Conservation (phyloP, 2,888 invertebrate species). For the Acleris emargana region DNA sequence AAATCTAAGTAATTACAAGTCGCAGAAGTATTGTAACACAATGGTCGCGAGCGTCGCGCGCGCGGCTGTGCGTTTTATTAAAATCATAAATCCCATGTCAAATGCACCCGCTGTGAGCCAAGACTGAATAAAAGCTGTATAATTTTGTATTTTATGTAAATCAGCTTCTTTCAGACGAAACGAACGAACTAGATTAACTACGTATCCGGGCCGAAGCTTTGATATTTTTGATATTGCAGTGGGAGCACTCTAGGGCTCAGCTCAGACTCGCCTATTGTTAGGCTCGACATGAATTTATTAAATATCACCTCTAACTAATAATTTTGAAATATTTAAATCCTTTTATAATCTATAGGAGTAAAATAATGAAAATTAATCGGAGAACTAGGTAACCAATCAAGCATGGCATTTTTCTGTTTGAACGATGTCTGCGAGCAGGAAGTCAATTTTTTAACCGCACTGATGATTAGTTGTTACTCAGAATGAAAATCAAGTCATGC, state of each 20-base stretch:
- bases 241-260: too few species aligned
- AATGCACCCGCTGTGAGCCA: conserved; percentile 73
- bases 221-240: conserved; percentile 19
- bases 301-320: too few species aligned
- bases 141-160: conserved; percentile 70
- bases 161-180: conserved; percentile 51
- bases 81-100: conserved; percentile 82
- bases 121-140: conserved; percentile 71
- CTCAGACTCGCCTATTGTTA: neutral
- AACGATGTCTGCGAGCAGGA: too few species aligned
- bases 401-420: too few species aligned
- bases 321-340: too few species aligned
- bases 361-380: too few species aligned
- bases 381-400: too few species aligned
- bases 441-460: too few species aligned
- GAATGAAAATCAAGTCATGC: too few species aligned
- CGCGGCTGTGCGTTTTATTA: conserved; percentile 74
- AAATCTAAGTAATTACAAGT: conserved; percentile 45
- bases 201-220: conserved; percentile 41
- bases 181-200: conserved; percentile 48
- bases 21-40: conserved; percentile 61
- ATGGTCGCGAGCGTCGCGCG: conserved; percentile 67
- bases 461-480: too few species aligned
- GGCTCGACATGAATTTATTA: too few species aligned
- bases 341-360: too few species aligned